Percentiles rank a stretch among this genome's conserved stretches.
These are phyloP conservation scores for Potorous gilbertii DNA, from an alignment of 2,797 vertebrate species.

Conservation along the genomic window DNA sequence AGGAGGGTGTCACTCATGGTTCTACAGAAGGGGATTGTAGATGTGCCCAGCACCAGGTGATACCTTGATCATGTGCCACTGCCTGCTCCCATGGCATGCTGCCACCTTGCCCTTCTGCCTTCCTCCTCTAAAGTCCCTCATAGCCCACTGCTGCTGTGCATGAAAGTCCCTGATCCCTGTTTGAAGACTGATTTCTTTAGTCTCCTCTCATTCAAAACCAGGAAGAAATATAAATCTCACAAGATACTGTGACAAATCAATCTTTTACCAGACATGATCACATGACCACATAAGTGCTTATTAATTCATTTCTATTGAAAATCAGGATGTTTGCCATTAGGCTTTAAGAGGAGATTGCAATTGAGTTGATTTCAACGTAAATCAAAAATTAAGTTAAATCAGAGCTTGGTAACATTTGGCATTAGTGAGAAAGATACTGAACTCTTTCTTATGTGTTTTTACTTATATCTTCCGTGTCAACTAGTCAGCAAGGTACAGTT, in stretches of 20 bases:
- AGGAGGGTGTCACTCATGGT: background rate
- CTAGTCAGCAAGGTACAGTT: background rate
- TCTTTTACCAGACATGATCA: background rate
- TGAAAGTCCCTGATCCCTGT: background rate
- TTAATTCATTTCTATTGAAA: background rate
- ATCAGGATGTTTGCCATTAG: background rate
- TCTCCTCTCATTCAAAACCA: background rate
- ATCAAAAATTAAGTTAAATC: constrained; percentile 29
- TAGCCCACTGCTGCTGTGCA: background rate
- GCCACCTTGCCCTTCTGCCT: background rate
- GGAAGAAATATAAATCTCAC: background rate
- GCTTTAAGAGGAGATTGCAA: background rate
- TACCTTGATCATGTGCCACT: too few relatives aligned
- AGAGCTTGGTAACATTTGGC: background rate
- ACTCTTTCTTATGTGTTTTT: background rate
- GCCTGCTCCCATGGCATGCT: too few relatives aligned
- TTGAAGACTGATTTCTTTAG: too few relatives aligned
- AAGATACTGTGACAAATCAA: background rate
- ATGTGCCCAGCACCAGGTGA: background rate
- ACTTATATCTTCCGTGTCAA: background rate
- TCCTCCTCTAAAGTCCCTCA: background rate
- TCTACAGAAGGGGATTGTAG: background rate
- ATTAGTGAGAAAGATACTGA: constrained; percentile 17
- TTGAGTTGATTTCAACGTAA: background rate
- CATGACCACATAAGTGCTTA: background rate